Conservation (phyloP, 2,888 invertebrate species). For the Pristionchus japonicus region DNA sequence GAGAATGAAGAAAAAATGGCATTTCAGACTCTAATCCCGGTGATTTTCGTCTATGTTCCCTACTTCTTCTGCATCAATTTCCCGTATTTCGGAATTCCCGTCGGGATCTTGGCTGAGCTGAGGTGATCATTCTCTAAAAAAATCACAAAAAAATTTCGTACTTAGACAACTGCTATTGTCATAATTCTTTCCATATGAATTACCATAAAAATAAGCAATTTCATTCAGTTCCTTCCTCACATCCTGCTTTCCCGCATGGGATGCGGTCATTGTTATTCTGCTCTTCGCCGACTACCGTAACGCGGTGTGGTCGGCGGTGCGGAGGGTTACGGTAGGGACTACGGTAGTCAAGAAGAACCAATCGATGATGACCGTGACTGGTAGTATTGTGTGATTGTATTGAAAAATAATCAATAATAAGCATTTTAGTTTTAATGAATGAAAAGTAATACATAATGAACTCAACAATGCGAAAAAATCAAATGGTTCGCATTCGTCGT, state of each 20-base stretch:
- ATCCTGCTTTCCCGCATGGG: not conserved
- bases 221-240: not conserved
- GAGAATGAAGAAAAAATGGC: too few relatives aligned
- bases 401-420: too few relatives aligned
- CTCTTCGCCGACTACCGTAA: not conserved
- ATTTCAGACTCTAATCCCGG: not conserved
- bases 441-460: too few relatives aligned
- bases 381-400: too few relatives aligned
- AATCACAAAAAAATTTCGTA: too few relatives aligned
- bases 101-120: not conserved
- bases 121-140: not conserved
- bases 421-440: too few relatives aligned
- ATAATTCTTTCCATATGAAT: too few relatives aligned
- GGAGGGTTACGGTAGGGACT: not conserved
- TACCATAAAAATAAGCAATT: too few relatives aligned
- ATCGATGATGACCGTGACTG: not conserved
- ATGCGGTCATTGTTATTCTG: not conserved
- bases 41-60: too few relatives aligned
- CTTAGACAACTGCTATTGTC: too few relatives aligned
- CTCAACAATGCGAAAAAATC: too few relatives aligned
- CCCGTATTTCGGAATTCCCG: not conserved
- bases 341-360: not conserved
- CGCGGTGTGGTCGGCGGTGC: not conserved
- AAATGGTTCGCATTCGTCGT: too few relatives aligned
- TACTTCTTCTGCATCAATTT: not conserved